Conservation (phyloP, 2,113 vertebrate species). For the Sinocyclocheilus maitianheensis region DNA sequence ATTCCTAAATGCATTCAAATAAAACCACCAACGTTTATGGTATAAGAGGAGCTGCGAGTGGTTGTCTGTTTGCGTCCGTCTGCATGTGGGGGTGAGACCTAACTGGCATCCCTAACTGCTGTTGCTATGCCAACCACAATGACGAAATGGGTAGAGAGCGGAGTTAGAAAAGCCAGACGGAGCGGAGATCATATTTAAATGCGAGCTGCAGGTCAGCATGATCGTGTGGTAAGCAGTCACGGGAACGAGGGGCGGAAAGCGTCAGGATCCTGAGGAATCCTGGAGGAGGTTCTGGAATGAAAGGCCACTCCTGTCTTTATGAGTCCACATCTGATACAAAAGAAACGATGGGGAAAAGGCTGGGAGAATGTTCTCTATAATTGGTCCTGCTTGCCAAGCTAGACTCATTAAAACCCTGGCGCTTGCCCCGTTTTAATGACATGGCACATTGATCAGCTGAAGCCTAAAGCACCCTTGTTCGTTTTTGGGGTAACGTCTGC, state of each 20-base stretch:
- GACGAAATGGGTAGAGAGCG: slow-evolving; percentile 34
- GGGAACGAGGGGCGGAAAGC: slow-evolving; percentile 60
- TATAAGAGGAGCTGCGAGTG: not conserved
- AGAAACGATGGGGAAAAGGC: slow-evolving; percentile 4
- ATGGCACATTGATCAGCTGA: slow-evolving; percentile 22
- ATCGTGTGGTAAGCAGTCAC: slow-evolving; percentile 58
- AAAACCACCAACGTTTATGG: not conserved
- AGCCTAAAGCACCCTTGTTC: not conserved
- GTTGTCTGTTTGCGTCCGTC: not conserved
- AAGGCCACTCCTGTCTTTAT: slow-evolving; percentile 61
- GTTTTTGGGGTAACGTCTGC: not conserved
- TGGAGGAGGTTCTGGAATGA: slow-evolving; percentile 56
- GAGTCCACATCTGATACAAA: slow-evolving; percentile 52
- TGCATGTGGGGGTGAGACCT: slow-evolving; percentile 7
- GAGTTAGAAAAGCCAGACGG: slow-evolving; percentile 28
- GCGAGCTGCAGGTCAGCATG: slow-evolving; percentile 57
- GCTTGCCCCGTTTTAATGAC: slow-evolving; percentile 32
- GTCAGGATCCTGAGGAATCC: slow-evolving; percentile 56
- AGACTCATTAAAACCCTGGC: slow-evolving; percentile 65
- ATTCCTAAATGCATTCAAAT: not conserved
- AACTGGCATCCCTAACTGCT: slow-evolving; percentile 45
- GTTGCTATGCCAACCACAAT: slow-evolving; percentile 58
- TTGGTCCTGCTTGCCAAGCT: slow-evolving; percentile 72
- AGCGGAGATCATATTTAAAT: slow-evolving; percentile 27
- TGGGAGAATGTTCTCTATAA: slow-evolving; percentile 56